Base-by-base conservation (phyloP, 2,797 vertebrate genomes). In the Petrocephalus sullivani region DNA sequence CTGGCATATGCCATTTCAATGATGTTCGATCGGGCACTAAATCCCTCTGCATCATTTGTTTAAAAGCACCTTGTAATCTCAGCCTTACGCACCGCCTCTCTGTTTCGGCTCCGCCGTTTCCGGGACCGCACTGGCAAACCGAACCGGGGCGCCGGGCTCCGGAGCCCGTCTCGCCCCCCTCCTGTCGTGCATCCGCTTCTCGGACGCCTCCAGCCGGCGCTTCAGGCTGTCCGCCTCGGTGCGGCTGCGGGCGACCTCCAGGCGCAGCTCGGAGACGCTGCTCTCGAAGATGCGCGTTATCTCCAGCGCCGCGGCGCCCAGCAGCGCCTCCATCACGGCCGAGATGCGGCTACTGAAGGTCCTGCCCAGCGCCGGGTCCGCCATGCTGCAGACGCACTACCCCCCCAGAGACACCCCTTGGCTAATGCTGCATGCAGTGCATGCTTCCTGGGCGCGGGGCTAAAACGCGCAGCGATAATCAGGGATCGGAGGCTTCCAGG, bases 251-350 rank as follows among this genome's bases (percentile, higher is more conserved):
- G 1, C 86, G 71, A 95, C 71, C 88, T 94, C 92, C 88, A 89
- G 49, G 6, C 92, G 92, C 88, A 94, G 92, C 78, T 91, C 90
- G 12, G 87, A 87, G 0, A 95, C 64, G 12, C 90, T 92, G 67
- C 81, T 89, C 87, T 95, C 94, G 89, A 95, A 95, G 85, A 95
- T 91, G 9, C 57, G 88, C 49, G 92, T 92, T 51, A 95, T 89
- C 75, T 95, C 93, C 67, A 88, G 88, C 88, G 94, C 87, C 0
- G 93, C 90, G 5, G 58, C 91, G 71, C 84, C 92, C 56, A 94
- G 67, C 33, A 93, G 8, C 0, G 90, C 58, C 51, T 95, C 93
- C 93, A 95, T 93, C 28, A 91, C 85, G 1, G 90, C 89, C 51
- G 87, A 90, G 57, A 95, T 85, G 88, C 94, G 93, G 78, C 91